Base-by-base conservation (phyloP, 2,888 invertebrate species). In the Apodemia zela region DNA sequence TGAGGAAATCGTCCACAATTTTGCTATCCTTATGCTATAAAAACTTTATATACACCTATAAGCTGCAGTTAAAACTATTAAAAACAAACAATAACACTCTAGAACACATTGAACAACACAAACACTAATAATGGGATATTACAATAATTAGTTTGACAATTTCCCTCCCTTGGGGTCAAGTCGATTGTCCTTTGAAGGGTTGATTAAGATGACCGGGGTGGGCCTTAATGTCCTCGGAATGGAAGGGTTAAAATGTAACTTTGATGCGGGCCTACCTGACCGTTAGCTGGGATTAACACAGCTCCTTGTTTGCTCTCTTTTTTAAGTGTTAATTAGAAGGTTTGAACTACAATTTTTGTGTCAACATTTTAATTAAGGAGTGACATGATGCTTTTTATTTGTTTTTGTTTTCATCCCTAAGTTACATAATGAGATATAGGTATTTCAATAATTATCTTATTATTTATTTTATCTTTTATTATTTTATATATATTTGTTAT, bases 101-200 rank as follows among this genome's bases (percentile, higher is more conserved):
- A 18, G 64, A 61, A 64, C 66, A 63, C 64, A 61, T 63, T 49
- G n/a, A 42, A 42, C 54, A 60, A 60, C 42, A 63, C 62, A 60
- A 63, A 69, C 59, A 79, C 81, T 85, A 87, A 87, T 88, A 87
- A 87, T 84, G 78, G 80, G 72, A 78, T 82, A 85, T 85, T 86
- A 87, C 83, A 88, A 89, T 89, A 87, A 89, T 89, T 87, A 88
- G 86, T 84, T 85, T 74, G 79, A 76, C 75, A 76, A 81, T 81
- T 79, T 75, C 73, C 77, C 75, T 78, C 83, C 80, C 70, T 49
- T 61, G 76, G 85, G 87, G 87, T 87, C 85, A 85, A 86, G 82
- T 78, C 87, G 87, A 87, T 89, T 84, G 89, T 86, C 87, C 89
- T 87, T 86, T 84, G 86, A 85, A 84, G 87, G 89, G 87, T 85